Conservation (phyloP, 2,797 vertebrate species). For the Melanotaenia pygmaea region DNA sequence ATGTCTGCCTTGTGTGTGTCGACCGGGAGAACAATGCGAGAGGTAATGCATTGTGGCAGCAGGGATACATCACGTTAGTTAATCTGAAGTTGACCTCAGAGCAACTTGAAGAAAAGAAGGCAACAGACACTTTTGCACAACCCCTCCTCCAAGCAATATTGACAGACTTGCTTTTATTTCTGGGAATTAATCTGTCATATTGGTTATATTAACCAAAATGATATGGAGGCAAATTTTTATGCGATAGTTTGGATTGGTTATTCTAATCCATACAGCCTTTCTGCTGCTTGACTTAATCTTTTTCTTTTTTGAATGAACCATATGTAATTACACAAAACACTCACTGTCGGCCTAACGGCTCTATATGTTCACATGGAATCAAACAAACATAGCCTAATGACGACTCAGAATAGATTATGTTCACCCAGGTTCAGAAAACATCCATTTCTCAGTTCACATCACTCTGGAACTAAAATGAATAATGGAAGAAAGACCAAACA, state of each 20-base stretch:
- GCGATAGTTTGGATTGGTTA: conserved; percentile 19
- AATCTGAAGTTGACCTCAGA: conserved; percentile 81
- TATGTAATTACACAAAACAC: conserved; percentile 1
- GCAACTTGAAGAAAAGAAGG: conserved; percentile 46
- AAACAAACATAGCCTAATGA: conserved; percentile 14
- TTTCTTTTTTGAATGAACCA: conserved; percentile 4
- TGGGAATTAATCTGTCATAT: conserved; percentile 27
- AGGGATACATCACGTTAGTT: conserved; percentile 80
- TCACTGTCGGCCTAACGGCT: conserved; percentile 12
- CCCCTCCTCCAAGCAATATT: conserved; percentile 9
- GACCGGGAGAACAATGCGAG: conserved; percentile 72
- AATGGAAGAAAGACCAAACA: conserved; percentile 56
- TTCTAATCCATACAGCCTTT: conserved; percentile 16
- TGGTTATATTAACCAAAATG: neutral
- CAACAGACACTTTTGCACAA: conserved; percentile 26
- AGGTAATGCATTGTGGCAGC: conserved; percentile 77
- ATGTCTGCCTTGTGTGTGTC: conserved; percentile 68
- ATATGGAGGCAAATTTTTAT: conserved; percentile 28
- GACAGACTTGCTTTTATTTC: conserved; percentile 30
- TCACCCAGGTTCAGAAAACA: conserved; percentile 32
- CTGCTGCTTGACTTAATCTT: conserved; percentile 3
- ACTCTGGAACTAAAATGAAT: conserved; percentile 42
- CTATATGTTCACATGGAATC: conserved; percentile 24
- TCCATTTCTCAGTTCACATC: conserved; percentile 32
- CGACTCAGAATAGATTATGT: conserved; percentile 42